Percentiles rank a stretch among this genome's conserved stretches.
These are phyloP conservation scores for Hyles euphorbiae DNA, from an alignment of 1,140 invertebrate species.

Conservation along the genomic window DNA sequence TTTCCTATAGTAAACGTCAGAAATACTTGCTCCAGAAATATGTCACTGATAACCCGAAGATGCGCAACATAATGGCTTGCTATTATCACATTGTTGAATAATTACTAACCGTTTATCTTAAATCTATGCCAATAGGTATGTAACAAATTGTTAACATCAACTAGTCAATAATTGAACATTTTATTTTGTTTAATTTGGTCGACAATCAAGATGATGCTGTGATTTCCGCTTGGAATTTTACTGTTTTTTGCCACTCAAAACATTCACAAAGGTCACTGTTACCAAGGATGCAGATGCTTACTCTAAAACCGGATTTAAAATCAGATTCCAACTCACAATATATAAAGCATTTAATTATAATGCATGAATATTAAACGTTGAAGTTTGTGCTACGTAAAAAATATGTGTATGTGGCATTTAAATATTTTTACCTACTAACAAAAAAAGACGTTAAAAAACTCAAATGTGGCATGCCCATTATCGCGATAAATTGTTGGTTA, in stretches of 20 bases:
- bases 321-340: neutral
- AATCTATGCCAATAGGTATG: too few species aligned
- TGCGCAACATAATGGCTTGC: too few species aligned
- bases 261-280: constrained; percentile 8
- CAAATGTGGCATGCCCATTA: constrained; percentile 5
- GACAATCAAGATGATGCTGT: constrained; percentile 1
- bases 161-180: too few species aligned
- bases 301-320: constrained; percentile 5
- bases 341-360: too few species aligned
- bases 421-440: constrained; percentile 2
- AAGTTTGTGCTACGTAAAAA: neutral
- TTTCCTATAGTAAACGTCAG: too few species aligned
- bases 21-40: too few species aligned
- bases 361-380: too few species aligned
- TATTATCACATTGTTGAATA: too few species aligned
- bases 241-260: constrained; percentile 4
- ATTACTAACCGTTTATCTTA: too few species aligned
- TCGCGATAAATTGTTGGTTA: constrained; percentile 6
- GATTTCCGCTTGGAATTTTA: constrained; percentile 3
- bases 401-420: constrained; percentile 7
- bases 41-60: too few species aligned
- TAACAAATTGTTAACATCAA: too few species aligned
- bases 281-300: constrained; percentile 1
- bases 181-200: too few species aligned
- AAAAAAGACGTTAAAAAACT: constrained; percentile 8